phyloP scores from a whole-genome alignment of 2,797 vertebrate genomes.

The Liparis tanakae region DNA sequence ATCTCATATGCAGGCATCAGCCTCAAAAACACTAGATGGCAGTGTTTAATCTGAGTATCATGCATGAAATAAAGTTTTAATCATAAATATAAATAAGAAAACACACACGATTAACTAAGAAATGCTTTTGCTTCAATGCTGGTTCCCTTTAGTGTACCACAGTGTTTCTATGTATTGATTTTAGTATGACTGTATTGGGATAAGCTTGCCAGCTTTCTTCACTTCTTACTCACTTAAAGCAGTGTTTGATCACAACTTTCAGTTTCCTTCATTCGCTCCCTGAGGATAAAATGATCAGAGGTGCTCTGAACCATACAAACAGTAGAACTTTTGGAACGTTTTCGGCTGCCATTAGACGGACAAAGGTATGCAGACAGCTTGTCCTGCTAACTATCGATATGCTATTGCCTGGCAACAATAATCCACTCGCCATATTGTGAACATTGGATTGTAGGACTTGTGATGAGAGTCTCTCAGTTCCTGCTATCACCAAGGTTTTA shows the following conservation, averaged over 20 bases:
- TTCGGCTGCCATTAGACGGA: constrained; percentile 31
- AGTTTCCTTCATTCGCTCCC: constrained; percentile 16
- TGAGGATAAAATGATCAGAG: not conserved
- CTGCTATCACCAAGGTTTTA: constrained; percentile 61
- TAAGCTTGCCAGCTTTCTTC: constrained; percentile 1
- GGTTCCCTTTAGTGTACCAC: constrained; percentile 16
- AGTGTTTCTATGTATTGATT: constrained; percentile 37
- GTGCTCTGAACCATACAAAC: constrained; percentile 12
- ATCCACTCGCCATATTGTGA: constrained; percentile 50
- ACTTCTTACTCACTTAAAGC: constrained; percentile 17
- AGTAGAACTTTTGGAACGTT: not conserved
- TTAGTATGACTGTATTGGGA: constrained; percentile 23
- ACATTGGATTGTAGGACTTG: constrained; percentile 60
- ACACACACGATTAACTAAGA: constrained; percentile 39
- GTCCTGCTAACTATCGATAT: constrained; percentile 42
- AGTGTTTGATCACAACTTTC: constrained; percentile 19
- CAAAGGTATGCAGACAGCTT: constrained; percentile 50
- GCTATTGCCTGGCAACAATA: constrained; percentile 74
- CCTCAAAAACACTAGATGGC: constrained; percentile 69
- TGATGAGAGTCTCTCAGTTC: constrained; percentile 62
- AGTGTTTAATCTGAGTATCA: constrained; percentile 57
- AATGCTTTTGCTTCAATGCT: constrained; percentile 38
- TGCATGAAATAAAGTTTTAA: constrained; percentile 14
- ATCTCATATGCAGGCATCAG: not conserved
- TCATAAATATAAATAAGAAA: constrained; percentile 24